These are phyloP conservation scores for zebrafish (Danio rerio) DNA, from an alignment of 2,113 vertebrate genomes.

Conservation along the genomic window DNA sequence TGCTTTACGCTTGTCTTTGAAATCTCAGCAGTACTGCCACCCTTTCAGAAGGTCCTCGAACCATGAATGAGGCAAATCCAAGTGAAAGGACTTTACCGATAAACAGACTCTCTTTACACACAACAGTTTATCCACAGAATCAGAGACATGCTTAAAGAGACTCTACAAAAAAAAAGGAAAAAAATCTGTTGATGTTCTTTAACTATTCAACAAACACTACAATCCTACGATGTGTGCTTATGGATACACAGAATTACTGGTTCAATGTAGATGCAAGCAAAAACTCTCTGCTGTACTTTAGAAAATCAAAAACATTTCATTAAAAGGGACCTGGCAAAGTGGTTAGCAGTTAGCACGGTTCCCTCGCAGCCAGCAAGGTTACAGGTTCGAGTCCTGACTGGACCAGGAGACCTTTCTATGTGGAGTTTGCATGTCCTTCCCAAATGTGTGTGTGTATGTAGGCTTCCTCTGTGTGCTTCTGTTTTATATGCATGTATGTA, in stretches of 20 bases:
- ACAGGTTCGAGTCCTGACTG: too few relatives aligned
- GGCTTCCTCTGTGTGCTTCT: too few relatives aligned
- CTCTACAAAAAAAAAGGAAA: background rate
- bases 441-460: too few relatives aligned
- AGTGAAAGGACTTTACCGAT: background rate
- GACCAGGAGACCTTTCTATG: too few relatives aligned
- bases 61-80: background rate
- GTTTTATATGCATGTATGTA: too few relatives aligned
- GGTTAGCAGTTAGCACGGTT: too few relatives aligned
- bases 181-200: background rate
- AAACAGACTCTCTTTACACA: slow-evolving; percentile 19
- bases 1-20: background rate
- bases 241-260: background rate
- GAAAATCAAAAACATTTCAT: background rate
- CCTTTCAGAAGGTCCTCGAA: background rate
- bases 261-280: too few relatives aligned
- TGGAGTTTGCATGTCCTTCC: too few relatives aligned
- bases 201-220: background rate
- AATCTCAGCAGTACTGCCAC: background rate
- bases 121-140: slow-evolving; percentile 7
- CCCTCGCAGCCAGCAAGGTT: too few relatives aligned
- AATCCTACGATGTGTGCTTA: background rate
- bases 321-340: background rate
- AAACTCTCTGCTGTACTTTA: too few relatives aligned
- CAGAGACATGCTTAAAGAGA: background rate